Percentiles rank a stretch among this genome's conserved stretches.
phyloP scores from a whole-genome alignment of 1,140 invertebrate species.

The Heliconius eleuchia region DNA sequence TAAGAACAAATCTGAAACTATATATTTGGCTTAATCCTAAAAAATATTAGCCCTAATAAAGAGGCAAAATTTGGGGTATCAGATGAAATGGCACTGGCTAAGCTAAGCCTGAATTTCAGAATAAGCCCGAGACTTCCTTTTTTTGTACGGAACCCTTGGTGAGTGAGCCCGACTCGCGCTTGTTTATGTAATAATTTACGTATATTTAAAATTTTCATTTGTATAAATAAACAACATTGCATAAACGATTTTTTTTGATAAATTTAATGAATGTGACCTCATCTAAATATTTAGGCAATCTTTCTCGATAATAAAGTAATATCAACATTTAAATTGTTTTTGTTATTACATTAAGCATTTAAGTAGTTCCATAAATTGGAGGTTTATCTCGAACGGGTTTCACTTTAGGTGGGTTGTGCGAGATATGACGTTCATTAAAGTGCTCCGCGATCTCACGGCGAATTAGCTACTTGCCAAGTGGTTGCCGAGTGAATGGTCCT shows the following conservation, averaged over 20 bases:
- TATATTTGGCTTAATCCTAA: too few relatives aligned
- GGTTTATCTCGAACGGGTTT: constrained; percentile 35
- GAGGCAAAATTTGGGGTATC: too few relatives aligned
- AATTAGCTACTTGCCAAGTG: constrained; percentile 38
- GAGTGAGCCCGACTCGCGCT: too few relatives aligned
- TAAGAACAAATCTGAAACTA: too few relatives aligned
- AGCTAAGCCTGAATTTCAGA: too few relatives aligned
- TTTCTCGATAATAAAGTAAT: constrained; percentile 18
- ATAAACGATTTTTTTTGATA: background rate
- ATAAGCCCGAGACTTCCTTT: too few relatives aligned
- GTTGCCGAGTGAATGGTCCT: constrained; percentile 45
- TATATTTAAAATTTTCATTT: background rate
- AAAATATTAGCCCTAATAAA: too few relatives aligned
- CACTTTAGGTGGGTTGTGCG: constrained; percentile 38
- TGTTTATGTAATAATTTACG: background rate
- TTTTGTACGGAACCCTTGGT: too few relatives aligned
- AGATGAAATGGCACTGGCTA: too few relatives aligned
- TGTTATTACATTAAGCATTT: constrained; percentile 28
- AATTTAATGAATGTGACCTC: background rate
- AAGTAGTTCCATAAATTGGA: constrained; percentile 31
- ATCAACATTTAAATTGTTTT: constrained; percentile 23
- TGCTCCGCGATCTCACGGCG: constrained; percentile 36
- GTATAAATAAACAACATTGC: background rate
- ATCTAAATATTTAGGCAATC: background rate
- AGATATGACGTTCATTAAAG: constrained; percentile 45